A percentile compares a stretch with the other conserved stretches of the same genome.
Conservation (phyloP, 2,797 vertebrate species). For the Megalops cyprinoides region DNA sequence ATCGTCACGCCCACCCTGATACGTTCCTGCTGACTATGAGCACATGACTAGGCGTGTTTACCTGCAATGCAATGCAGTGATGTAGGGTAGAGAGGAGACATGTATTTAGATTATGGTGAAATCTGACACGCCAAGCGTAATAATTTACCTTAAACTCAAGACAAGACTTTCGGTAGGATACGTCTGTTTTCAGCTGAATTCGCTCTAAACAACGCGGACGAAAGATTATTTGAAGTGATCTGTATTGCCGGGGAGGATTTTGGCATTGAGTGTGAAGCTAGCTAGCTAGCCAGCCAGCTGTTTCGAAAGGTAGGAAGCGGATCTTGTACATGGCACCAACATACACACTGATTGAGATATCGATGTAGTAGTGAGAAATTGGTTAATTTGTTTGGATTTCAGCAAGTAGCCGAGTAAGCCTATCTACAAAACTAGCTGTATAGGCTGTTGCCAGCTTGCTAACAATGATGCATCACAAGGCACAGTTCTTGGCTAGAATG, state of each 20-base stretch:
- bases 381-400: background rate
- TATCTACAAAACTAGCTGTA: background rate
- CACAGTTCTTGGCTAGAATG: background rate
- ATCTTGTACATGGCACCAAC: background rate
- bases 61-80: conserved; percentile 42
- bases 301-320: conserved; percentile 30
- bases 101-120: background rate
- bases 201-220: background rate
- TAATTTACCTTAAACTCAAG: background rate
- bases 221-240: conserved; percentile 1
- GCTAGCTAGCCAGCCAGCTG: conserved; percentile 26
- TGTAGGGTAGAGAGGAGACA: conserved; percentile 19
- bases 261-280: conserved; percentile 17
- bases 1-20: conserved; percentile 56
- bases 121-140: background rate
- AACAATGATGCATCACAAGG: background rate
- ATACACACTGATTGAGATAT: background rate
- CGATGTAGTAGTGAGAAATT: background rate
- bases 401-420: background rate
- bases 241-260: background rate
- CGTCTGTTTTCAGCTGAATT: background rate
- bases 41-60: conserved; percentile 80
- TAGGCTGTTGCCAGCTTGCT: background rate
- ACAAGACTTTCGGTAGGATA: background rate
- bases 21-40: conserved; percentile 61